phyloP scores from a whole-genome alignment of 2,888 invertebrate species.

The Ceramica pisi region DNA sequence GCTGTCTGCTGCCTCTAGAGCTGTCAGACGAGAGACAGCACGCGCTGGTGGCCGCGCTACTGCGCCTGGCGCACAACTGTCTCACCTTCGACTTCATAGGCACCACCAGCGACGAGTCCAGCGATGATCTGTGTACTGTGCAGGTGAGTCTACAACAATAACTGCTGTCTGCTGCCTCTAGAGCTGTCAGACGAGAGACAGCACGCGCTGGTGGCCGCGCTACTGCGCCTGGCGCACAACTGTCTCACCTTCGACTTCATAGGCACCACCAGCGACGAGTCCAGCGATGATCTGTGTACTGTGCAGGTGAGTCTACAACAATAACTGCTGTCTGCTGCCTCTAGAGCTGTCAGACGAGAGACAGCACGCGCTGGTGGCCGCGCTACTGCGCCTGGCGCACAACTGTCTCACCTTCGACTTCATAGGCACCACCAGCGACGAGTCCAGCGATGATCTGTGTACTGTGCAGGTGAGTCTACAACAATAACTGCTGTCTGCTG shows the following conservation, averaged over 20 bases:
- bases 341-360: conserved; percentile 96
- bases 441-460: conserved; percentile 98
- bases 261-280: conserved; percentile 99
- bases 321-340: conserved; percentile 94
- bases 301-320: conserved; percentile 92
- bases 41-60: conserved; percentile 93
- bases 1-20: conserved; percentile 96
- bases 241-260: conserved; percentile 99
- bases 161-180: conserved; percentile 95
- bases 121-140: conserved; percentile 99
- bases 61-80: conserved; percentile 97
- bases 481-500: conserved; percentile 94
- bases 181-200: conserved; percentile 96
- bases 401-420: conserved; percentile 99
- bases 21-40: conserved; percentile 96
- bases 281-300: conserved; percentile 98
- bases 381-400: conserved; percentile 96
- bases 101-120: conserved; percentile 98
- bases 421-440: conserved; percentile 99
- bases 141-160: conserved; percentile 90
- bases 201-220: conserved; percentile 93
- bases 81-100: conserved; percentile 99
- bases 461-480: conserved; percentile 94
- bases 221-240: conserved; percentile 97
- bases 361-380: conserved; percentile 93